These are phyloP conservation scores for Periophthalmus magnuspinnatus DNA, from an alignment of 2,797 vertebrate genomes.

Conservation along the genomic window DNA sequence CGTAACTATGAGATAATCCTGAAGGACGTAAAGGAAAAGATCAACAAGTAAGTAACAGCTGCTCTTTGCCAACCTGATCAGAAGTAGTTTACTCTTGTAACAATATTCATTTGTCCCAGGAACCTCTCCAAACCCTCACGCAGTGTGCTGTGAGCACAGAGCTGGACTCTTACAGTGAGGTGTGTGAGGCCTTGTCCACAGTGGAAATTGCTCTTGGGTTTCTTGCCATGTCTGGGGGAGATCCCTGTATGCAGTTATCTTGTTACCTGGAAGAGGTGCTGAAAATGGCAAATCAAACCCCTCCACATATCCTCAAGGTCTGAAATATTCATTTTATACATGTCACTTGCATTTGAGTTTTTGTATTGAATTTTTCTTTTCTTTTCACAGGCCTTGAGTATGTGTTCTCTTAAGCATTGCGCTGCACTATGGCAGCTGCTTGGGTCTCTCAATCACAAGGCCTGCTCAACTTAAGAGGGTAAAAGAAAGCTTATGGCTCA, in stretches of 20 bases:
- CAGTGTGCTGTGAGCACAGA: conserved; percentile 79
- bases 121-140: conserved; percentile 75
- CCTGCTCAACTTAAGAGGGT: conserved; percentile 87
- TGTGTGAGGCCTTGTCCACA: conserved; percentile 87
- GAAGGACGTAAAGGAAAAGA: conserved; percentile 79
- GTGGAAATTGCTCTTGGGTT: conserved; percentile 88
- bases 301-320: conserved; percentile 84
- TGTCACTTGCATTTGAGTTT: not conserved
- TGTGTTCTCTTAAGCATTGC: conserved; percentile 83
- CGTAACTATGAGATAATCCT: conserved; percentile 90
- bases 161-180: conserved; percentile 89
- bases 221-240: conserved; percentile 86
- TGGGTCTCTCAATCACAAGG: conserved; percentile 86
- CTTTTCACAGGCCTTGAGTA: conserved; percentile 78
- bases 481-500: conserved; percentile 16
- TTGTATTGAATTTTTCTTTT: not conserved
- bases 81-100: not conserved
- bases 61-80: too few species aligned
- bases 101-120: conserved; percentile 61
- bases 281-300: conserved; percentile 86
- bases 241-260: conserved; percentile 78
- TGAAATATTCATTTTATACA: conserved; percentile 6
- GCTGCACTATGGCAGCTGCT: conserved; percentile 91
- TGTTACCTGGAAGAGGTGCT: conserved; percentile 83
- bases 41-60: conserved; percentile 81